Percentiles rank a stretch among this genome's conserved stretches.
Conservation (phyloP, 2,888 invertebrate species). For the Plagiodera versicolora region DNA sequence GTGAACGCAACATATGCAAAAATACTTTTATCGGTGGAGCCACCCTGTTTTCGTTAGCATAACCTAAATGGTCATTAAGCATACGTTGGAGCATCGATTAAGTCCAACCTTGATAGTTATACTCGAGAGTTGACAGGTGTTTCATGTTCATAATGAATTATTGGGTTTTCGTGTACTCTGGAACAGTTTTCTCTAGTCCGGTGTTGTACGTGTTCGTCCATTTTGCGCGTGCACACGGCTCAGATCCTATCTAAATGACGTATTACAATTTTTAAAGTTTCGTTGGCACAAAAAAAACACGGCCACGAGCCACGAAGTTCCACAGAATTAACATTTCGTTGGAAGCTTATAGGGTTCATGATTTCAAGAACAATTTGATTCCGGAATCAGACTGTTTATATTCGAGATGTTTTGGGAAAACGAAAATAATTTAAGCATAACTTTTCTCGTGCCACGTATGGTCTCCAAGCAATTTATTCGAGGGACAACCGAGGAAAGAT, state of each 20-base stretch:
- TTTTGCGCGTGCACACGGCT: conserved; percentile 48
- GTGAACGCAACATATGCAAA: too few species aligned
- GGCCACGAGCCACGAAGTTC: conserved; percentile 47
- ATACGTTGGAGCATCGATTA: conserved; percentile 28
- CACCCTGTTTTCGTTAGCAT: not conserved
- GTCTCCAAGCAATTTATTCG: too few species aligned
- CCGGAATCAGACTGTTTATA: too few species aligned
- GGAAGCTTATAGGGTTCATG: not conserved
- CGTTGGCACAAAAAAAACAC: conserved; percentile 50
- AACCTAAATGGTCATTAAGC: conserved; percentile 20
- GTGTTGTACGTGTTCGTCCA: conserved; percentile 18
- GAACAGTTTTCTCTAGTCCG: conserved; percentile 35
- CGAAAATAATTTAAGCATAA: too few species aligned
- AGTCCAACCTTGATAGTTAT: conserved; percentile 36
- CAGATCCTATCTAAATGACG: conserved; percentile 54
- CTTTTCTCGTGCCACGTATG: too few species aligned
- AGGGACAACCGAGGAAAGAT: conserved; percentile 25
- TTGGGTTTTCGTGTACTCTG: conserved; percentile 42
- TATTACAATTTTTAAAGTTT: conserved; percentile 54
- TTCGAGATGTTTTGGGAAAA: too few species aligned
- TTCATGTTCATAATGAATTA: conserved; percentile 43
- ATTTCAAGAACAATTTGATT: too few species aligned
- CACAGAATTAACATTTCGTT: conserved; percentile 44
- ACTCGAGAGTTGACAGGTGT: conserved; percentile 35
- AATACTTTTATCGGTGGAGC: not conserved